Conservation (phyloP, 1,140 invertebrate genomes). For the Camponotus pennsylvanicus region DNA sequence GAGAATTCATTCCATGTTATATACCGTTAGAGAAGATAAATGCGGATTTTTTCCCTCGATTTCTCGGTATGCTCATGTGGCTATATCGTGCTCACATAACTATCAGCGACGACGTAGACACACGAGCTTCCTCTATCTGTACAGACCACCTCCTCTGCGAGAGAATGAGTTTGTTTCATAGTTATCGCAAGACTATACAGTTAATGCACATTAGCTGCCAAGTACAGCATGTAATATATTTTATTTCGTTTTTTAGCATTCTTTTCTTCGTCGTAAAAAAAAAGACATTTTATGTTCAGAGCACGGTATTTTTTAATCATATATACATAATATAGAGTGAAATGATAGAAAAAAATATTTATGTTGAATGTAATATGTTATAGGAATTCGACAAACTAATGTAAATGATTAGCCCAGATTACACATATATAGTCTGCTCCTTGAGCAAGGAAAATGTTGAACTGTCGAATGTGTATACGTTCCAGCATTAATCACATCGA, state of each 20-base stretch:
- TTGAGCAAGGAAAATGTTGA: neutral
- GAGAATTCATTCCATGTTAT: slow-evolving; percentile 70
- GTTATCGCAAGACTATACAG: slow-evolving; percentile 35
- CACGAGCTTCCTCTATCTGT: slow-evolving; percentile 13
- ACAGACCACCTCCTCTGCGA: slow-evolving; percentile 15
- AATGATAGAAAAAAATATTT: slow-evolving; percentile 10
- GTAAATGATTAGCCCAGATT: slow-evolving; percentile 16
- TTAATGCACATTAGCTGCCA: slow-evolving; percentile 27
- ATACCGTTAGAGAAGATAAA: slow-evolving; percentile 61
- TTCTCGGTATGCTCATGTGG: slow-evolving; percentile 46
- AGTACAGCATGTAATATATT: slow-evolving; percentile 19
- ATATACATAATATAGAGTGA: slow-evolving; percentile 22
- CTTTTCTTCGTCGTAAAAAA: slow-evolving; percentile 20
- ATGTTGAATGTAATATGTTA: slow-evolving; percentile 44
- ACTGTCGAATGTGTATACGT: neutral
- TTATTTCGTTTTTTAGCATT: slow-evolving; percentile 30
- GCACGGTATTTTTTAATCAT: slow-evolving; percentile 17
- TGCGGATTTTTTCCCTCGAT: slow-evolving; percentile 32
- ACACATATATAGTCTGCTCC: neutral
- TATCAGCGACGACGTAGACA: slow-evolving; percentile 35
- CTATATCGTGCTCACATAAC: slow-evolving; percentile 40
- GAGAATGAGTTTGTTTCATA: slow-evolving; percentile 33
- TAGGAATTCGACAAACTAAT: slow-evolving; percentile 31
- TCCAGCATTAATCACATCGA: neutral
- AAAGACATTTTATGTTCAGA: slow-evolving; percentile 49